These are phyloP conservation scores for Hyperoplus lanceolatus DNA, from an alignment of 2,797 vertebrate species.

Conservation along the genomic window DNA sequence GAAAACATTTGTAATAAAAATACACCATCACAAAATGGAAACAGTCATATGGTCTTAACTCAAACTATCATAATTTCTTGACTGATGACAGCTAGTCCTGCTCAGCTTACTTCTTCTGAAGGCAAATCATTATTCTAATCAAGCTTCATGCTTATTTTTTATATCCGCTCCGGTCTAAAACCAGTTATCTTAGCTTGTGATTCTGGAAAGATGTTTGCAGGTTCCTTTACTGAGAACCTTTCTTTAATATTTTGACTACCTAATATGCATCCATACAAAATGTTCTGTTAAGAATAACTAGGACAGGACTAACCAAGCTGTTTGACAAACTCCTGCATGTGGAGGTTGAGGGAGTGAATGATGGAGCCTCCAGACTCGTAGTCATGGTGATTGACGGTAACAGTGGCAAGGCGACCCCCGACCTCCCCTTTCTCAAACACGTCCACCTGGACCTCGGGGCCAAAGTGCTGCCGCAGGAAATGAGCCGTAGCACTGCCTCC, in stretches of 20 bases:
- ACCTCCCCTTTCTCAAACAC: conserved; percentile 92
- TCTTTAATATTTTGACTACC: not conserved
- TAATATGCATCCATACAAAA: not conserved
- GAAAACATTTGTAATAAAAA: not conserved
- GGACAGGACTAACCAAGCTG: conserved; percentile 89
- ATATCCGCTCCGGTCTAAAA: not conserved
- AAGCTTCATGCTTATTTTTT: not conserved
- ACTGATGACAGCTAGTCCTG: not conserved
- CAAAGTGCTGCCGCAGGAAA: conserved; percentile 96
- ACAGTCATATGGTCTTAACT: not conserved
- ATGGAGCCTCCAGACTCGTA: conserved; percentile 95
- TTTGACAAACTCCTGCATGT: conserved; percentile 98
- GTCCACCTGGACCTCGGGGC: conserved; percentile 93
- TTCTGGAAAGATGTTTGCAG: not conserved
- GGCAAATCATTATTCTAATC: not conserved
- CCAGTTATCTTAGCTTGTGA: not conserved
- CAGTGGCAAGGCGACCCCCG: conserved; percentile 93
- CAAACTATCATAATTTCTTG: not conserved
- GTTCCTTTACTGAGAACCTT: not conserved
- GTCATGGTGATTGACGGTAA: conserved; percentile 94
- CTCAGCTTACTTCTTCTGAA: conserved; percentile 2
- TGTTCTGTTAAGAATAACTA: not conserved
- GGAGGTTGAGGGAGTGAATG: conserved; percentile 95
- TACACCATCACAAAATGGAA: not conserved
- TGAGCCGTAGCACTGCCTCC: conserved; percentile 93